Evolutionary conservation across 2,888 invertebrate genomes (phyloP), one percentile per base, ranked within the genome.

Genomic region (Pollenia labialis): DNA sequence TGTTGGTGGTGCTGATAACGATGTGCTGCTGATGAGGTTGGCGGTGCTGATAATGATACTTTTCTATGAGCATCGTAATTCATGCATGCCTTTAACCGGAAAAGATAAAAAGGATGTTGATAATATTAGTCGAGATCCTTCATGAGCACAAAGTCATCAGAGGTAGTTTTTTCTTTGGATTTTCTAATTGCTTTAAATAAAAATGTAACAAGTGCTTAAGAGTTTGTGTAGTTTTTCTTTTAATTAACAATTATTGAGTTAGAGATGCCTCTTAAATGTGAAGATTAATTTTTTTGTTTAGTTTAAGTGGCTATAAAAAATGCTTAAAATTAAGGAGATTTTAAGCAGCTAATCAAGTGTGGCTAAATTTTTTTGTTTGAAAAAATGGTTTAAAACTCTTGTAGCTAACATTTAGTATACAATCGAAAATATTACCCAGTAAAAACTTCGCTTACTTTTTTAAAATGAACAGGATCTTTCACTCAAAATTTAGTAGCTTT

Each of bases 11-110:
- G 66, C 2, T 62, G 50, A 14, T 72, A 68, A 76, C 56, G 64
- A 46, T 71, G 32, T 52, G 66, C 44, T 50, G 62, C 3, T 71
- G 60, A 42, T 72, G 69, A 50, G 42, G 69, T 32, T 52, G 52
- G 9, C 18, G 79, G 50, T 23, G 44, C 6, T 64, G 48, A 16
- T 52, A 74, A 66, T 85, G 56, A 40, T 69, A 72, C 60, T 32
- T 32, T 6, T 32, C 32, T 79, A 64, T 62, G 48, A 83, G 58
- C 69, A 76, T 40, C 71, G 71, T 66, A 76, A 87, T 80, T 87
- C 82, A 88, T 83, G 82, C 83, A 85, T 88, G 83, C 52, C 50
- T 50, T 81, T 72, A 72, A 83, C 76, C 85, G 85, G 87, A 85
- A 88, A 64, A 62, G 66, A 82, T 75, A 85, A 79, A 82, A 82